phyloP scores from a whole-genome alignment of 2,797 vertebrate species.

The Myioborus miniatus region DNA sequence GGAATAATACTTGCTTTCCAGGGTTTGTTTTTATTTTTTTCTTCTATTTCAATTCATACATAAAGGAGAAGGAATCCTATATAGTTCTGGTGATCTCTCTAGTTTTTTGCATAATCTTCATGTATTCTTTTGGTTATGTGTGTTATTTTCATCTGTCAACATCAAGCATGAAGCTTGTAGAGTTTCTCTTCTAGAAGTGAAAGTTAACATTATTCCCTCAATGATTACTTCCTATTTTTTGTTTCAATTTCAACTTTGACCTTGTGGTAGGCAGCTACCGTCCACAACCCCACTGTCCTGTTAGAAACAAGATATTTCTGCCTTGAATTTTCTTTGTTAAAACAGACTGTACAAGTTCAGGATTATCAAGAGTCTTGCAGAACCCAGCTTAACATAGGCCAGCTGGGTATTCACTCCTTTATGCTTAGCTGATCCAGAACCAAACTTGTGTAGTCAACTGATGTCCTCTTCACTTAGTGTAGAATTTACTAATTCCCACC shows the following conservation, averaged over 20 bases:
- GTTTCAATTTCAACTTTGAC: neutral
- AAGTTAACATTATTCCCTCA: neutral
- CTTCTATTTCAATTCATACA: neutral
- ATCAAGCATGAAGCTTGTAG: neutral
- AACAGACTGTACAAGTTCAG: neutral
- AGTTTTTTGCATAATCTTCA: neutral
- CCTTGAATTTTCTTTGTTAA: neutral
- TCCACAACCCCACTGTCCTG: neutral
- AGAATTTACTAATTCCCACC: conserved; percentile 12
- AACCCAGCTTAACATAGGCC: neutral
- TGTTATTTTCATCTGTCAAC: neutral
- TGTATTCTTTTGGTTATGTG: neutral
- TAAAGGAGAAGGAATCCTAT: neutral
- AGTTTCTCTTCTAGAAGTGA: neutral
- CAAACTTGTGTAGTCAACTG: neutral
- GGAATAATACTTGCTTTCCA: neutral
- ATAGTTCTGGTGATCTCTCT: neutral
- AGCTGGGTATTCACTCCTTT: neutral
- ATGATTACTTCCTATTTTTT: neutral
- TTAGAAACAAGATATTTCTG: neutral
- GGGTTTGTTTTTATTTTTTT: neutral
- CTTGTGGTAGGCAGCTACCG: neutral
- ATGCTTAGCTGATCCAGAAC: neutral
- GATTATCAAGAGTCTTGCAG: neutral
- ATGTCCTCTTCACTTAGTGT: neutral